Evolutionary conservation across 2,888 invertebrate species (phyloP), one percentile per base, ranked within the genome.

Genomic region (Drosophila setosimentum): DNA sequence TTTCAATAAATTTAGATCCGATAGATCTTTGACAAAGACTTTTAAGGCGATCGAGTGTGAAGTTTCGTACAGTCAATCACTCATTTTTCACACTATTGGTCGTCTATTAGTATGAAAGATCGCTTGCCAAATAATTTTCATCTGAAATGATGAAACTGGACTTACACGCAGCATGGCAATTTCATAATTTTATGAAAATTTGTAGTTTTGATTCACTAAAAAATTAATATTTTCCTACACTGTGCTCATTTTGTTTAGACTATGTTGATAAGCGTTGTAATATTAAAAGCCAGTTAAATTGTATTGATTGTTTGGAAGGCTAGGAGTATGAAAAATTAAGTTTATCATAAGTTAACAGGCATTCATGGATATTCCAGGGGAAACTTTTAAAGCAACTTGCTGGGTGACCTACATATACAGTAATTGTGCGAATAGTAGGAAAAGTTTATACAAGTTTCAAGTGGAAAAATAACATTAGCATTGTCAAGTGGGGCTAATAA

Each of bases 401-500:
- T 18, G 30, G 35, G 21, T 65, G 53, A 32, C 66, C 48, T 45
- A 53, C 30, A 65, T 51, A 2, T 3, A 16, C 35, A 24, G 24
- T 29, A 59, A 30, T 13, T 48, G 45, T 21, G 24, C 11, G 16
- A 37, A 21, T 13, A 29, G 18, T 37, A 33, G 57, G 49, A 8
- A 55, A 66, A 68, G 24, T 27, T 35, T 8, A n/a, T 21, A 33
- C 35, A 24, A 48, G 21, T 48, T 48, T n/a, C 24, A 27, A 64
- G 53, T 53, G 53, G 37, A 48, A 65, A 65, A 27, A 30, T 57
- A 42, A 37, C 54, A 18, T 49, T 33, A 33, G 29, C 55, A 33
- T 29, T 66, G 49, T 13, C 53, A 68, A 67, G 40, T 68, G 61
- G 40, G 61, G 33, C 55, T 60, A 68, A 59, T 62, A 60, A 63